These are phyloP conservation scores for Engystomops pustulosus DNA, from an alignment of 2,113 vertebrate species.

Conservation along the genomic window DNA sequence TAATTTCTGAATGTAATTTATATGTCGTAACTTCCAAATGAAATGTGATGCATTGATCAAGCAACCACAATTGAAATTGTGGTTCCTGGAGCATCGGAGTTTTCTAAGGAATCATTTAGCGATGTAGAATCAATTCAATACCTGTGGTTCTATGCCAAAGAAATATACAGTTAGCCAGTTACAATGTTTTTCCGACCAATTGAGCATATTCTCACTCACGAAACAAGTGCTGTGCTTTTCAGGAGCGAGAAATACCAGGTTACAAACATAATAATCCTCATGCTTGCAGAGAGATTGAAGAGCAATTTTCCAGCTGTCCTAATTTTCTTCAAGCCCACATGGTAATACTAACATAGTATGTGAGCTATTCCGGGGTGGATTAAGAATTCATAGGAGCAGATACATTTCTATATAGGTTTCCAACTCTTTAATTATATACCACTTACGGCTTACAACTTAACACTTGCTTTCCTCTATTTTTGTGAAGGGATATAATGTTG, in stretches of 20 bases:
- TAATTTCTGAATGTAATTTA: neutral
- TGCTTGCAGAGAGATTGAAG: slow-evolving; percentile 11
- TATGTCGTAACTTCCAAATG: slow-evolving; percentile 6
- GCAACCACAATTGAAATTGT: slow-evolving; percentile 29
- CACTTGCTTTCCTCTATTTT: neutral
- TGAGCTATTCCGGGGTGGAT: neutral
- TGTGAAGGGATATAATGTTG: neutral
- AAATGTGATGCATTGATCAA: slow-evolving; percentile 23
- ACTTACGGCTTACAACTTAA: too few species aligned
- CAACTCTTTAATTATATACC: neutral
- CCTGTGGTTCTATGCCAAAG: slow-evolving; percentile 19
- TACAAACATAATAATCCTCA: slow-evolving; percentile 28
- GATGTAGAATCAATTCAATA: slow-evolving; percentile 43
- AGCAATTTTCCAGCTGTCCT: slow-evolving; percentile 16
- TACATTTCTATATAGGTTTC: neutral
- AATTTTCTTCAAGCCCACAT: neutral
- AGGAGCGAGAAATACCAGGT: slow-evolving; percentile 19
- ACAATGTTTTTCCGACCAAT: slow-evolving; percentile 47
- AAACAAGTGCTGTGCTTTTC: slow-evolving; percentile 16
- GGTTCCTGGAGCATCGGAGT: slow-evolving; percentile 13
- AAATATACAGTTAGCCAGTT: slow-evolving; percentile 46
- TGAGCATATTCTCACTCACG: slow-evolving; percentile 27
- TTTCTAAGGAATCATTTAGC: slow-evolving; percentile 22
- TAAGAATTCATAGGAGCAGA: neutral
- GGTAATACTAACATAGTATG: neutral